Percentiles rank a stretch among this genome's conserved stretches.
Conservation (phyloP, 1,140 invertebrate species). For the Polyergus mexicanus region DNA sequence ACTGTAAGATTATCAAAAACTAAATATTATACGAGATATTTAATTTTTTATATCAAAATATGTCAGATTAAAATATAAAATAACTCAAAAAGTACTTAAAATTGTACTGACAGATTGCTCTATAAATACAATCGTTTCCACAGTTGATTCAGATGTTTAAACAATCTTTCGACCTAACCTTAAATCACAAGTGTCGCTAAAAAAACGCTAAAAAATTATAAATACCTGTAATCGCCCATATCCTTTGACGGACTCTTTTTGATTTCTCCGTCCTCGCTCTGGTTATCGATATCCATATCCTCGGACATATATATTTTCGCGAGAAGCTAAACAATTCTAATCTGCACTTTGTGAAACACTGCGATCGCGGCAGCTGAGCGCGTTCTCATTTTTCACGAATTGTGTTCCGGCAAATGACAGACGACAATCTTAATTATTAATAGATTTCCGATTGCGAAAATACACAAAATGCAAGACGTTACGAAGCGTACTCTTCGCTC, state of each 20-base stretch:
- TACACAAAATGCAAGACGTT: neutral
- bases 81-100: no score
- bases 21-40: no score
- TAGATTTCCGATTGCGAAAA: neutral
- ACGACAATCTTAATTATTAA: neutral
- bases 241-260: slow-evolving; percentile 89
- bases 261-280: slow-evolving; percentile 92
- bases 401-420: neutral
- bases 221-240: slow-evolving; percentile 89
- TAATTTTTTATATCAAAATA: no score
- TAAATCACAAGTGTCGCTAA: neutral
- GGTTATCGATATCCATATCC: slow-evolving; percentile 88
- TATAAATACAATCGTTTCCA: no score
- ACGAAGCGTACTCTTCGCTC: neutral
- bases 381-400: neutral
- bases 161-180: neutral
- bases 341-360: neutral
- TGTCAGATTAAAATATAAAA: no score
- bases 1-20: no score
- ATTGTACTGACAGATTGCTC: no score
- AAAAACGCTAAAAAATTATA: neutral
- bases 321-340: neutral
- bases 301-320: slow-evolving; percentile 67
- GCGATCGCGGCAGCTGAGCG: neutral
- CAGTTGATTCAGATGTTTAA: neutral